phyloP scores from a whole-genome alignment of 2,113 vertebrate genomes.

The Eublepharis macularius region DNA sequence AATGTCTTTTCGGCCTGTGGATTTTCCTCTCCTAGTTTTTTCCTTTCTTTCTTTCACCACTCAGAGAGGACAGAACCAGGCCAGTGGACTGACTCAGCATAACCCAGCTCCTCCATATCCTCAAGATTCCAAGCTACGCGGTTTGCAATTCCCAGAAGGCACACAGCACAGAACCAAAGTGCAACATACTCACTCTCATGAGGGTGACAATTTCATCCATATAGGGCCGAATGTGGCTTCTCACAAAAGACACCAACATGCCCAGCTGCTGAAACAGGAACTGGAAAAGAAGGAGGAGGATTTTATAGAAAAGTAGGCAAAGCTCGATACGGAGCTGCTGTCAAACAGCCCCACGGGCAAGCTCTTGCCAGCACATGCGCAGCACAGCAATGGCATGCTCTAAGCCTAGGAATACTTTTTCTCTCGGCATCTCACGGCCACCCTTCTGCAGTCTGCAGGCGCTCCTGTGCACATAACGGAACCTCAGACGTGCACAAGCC shows the following conservation, averaged over 20 bases:
- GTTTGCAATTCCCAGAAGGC: too few species aligned
- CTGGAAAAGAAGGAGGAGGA: slow-evolving; percentile 68
- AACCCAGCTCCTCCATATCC: neutral
- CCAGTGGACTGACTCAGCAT: too few species aligned
- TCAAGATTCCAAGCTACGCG: neutral
- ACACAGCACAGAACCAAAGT: neutral
- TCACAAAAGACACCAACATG: slow-evolving; percentile 98
- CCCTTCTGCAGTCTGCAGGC: neutral
- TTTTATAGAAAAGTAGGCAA: neutral
- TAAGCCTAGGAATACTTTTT: slow-evolving; percentile 34
- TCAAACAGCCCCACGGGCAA: slow-evolving; percentile 20
- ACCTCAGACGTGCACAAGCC: neutral
- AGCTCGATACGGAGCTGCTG: accelerated
- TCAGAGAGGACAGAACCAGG: too few species aligned
- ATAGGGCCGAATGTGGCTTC: slow-evolving; percentile 98
- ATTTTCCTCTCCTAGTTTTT: too few species aligned
- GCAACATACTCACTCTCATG: slow-evolving; percentile 87
- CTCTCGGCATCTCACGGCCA: slow-evolving; percentile 29
- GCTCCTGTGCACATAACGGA: neutral
- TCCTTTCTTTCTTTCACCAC: too few species aligned
- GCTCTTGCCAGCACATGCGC: slow-evolving; percentile 34
- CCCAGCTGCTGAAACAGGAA: slow-evolving; percentile 97
- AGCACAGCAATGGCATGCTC: slow-evolving; percentile 25
- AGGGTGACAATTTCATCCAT: slow-evolving; percentile 99
- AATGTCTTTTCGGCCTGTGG: too few species aligned